Percentiles rank a stretch among this genome's conserved stretches.
phyloP scores from a whole-genome alignment of 2,888 invertebrate species.

The Dryocosmus kuriphilus region DNA sequence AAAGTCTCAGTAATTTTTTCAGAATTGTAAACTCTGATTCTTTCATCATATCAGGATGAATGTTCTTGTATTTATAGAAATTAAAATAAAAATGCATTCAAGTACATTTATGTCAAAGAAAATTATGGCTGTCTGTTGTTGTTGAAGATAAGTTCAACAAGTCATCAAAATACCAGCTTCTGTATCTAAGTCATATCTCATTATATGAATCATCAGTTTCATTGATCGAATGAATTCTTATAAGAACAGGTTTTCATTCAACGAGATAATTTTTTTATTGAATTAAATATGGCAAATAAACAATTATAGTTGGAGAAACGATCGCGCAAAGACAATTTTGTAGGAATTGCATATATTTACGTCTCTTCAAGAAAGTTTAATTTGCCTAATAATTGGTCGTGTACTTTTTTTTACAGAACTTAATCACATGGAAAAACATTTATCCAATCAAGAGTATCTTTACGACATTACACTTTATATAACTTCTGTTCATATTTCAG shows the following conservation, averaged over 20 bases:
- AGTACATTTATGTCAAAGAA: conserved; percentile 23
- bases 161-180: conserved; percentile 4
- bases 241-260: background rate
- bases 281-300: background rate
- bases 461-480: too few species aligned
- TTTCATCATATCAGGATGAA: too few species aligned
- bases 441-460: too few species aligned
- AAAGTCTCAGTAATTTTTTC: too few species aligned
- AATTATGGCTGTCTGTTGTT: conserved; percentile 10
- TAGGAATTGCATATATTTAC: background rate
- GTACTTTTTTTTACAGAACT: too few species aligned
- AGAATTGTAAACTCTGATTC: too few species aligned
- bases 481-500: too few species aligned
- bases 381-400: too few species aligned
- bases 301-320: background rate
- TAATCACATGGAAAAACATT: too few species aligned
- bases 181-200: conserved; percentile 21
- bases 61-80: background rate
- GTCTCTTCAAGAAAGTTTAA: background rate
- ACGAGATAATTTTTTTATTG: conserved; percentile 7
- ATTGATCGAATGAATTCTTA: background rate
- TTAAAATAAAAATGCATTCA: background rate
- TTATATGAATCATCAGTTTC: conserved; percentile 19
- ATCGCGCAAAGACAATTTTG: background rate
- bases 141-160: conserved; percentile 24